These are phyloP conservation scores for Thaumetopoea pityocampa DNA, from an alignment of 1,140 invertebrate species.

Conservation along the genomic window DNA sequence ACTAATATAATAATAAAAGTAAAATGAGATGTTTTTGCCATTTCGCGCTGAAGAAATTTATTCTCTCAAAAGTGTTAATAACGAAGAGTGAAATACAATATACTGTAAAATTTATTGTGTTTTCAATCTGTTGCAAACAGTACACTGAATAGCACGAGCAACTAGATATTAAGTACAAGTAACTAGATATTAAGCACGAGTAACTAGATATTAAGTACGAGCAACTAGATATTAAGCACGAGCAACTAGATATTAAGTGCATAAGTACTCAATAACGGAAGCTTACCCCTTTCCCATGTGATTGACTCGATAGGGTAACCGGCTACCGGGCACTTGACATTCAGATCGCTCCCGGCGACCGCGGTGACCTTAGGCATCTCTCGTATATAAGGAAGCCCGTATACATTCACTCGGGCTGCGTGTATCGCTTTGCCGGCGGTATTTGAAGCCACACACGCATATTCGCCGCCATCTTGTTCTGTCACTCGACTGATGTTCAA, in stretches of 20 bases:
- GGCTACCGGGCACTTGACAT: slow-evolving; percentile 94
- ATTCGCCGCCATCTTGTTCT: slow-evolving; percentile 94
- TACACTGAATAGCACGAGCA: too few relatives aligned
- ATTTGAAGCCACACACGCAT: slow-evolving; percentile 91
- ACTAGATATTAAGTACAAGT: too few relatives aligned
- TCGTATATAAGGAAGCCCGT: slow-evolving; percentile 91
- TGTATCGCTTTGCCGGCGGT: slow-evolving; percentile 85
- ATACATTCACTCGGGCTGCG: slow-evolving; percentile 92
- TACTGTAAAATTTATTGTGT: too few relatives aligned
- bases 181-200: too few relatives aligned
- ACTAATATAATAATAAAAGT: too few relatives aligned
- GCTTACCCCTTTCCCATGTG: slow-evolving; percentile 91
- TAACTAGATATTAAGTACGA: slow-evolving; percentile 3
- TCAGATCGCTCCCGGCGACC: slow-evolving; percentile 89
- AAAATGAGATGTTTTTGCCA: too few relatives aligned
- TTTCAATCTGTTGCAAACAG: too few relatives aligned
- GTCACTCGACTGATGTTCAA: slow-evolving; percentile 93
- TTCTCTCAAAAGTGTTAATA: too few relatives aligned
- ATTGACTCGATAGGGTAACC: slow-evolving; percentile 94
- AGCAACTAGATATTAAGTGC: background rate
- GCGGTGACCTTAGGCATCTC: slow-evolving; percentile 94
- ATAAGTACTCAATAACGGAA: slow-evolving; percentile 11
- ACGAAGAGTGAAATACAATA: too few relatives aligned
- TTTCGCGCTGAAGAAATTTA: too few relatives aligned
- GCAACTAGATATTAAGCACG: slow-evolving; percentile 1